phyloP scores from a whole-genome alignment of 2,113 vertebrate species.

The Trichechus manatus region DNA sequence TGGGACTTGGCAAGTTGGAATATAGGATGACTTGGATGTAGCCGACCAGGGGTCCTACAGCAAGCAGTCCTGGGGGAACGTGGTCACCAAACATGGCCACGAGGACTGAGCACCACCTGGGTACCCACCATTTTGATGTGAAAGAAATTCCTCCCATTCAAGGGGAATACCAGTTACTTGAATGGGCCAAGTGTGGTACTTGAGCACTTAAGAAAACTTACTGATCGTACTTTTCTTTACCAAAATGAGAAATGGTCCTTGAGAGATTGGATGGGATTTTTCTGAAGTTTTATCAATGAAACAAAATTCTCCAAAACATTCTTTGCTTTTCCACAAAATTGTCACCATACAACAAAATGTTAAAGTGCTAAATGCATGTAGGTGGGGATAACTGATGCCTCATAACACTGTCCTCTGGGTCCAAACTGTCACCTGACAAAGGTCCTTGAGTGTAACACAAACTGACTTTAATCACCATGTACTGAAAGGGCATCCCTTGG shows the following conservation, averaged over 20 bases:
- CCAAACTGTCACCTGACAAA: background rate
- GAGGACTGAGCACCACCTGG: background rate
- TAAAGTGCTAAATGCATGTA: background rate
- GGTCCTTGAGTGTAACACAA: background rate
- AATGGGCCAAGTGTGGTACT: background rate
- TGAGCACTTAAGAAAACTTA: background rate
- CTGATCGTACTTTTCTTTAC: background rate
- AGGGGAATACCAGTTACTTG: background rate
- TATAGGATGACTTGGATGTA: background rate
- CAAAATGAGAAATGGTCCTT: background rate
- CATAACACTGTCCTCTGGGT: too few species aligned
- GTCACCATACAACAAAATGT: background rate
- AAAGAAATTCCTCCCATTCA: background rate
- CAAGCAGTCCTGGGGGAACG: background rate
- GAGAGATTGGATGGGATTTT: background rate
- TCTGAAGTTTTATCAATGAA: background rate
- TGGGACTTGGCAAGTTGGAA: background rate
- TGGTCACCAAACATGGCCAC: accelerated
- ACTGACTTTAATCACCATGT: background rate
- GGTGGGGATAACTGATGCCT: background rate
- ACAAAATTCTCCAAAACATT: background rate
- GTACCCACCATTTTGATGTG: background rate
- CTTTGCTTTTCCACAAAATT: background rate
- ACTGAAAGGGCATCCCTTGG: background rate
- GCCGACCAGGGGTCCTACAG: background rate